Conservation (phyloP, 1,140 invertebrate genomes). For the Papilio machaon region DNA sequence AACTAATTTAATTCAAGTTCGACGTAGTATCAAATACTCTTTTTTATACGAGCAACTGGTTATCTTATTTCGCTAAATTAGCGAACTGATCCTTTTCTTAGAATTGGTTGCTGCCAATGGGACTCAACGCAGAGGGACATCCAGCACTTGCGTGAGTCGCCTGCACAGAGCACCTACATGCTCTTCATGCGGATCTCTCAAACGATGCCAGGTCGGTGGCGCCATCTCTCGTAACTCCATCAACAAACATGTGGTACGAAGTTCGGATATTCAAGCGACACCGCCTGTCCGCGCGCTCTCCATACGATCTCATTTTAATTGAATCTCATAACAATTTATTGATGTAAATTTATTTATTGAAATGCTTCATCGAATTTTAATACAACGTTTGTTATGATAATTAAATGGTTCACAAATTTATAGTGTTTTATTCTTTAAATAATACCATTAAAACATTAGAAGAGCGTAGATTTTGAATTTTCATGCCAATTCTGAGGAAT, state of each 20-base stretch:
- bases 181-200: slow-evolving; percentile 54
- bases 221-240: neutral
- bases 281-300: slow-evolving; percentile 64
- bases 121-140: slow-evolving; percentile 58
- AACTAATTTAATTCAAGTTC: no score
- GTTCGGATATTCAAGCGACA: slow-evolving; percentile 25
- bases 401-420: neutral
- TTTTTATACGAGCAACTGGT: no score
- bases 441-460: neutral
- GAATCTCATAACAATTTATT: neutral
- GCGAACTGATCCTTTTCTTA: slow-evolving; percentile 37
- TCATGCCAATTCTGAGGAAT: neutral
- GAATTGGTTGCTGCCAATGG: slow-evolving; percentile 66
- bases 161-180: slow-evolving; percentile 56
- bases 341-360: neutral
- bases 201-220: slow-evolving; percentile 36
- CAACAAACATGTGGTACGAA: slow-evolving; percentile 25
- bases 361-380: neutral
- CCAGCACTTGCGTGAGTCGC: slow-evolving; percentile 59
- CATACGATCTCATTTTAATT: slow-evolving; percentile 56
- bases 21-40: no score
- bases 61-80: no score
- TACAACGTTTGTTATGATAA: neutral
- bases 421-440: neutral
- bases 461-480: neutral